These are phyloP conservation scores for Presbytis comata DNA, from an alignment of 2,797 vertebrate species.

Conservation along the genomic window DNA sequence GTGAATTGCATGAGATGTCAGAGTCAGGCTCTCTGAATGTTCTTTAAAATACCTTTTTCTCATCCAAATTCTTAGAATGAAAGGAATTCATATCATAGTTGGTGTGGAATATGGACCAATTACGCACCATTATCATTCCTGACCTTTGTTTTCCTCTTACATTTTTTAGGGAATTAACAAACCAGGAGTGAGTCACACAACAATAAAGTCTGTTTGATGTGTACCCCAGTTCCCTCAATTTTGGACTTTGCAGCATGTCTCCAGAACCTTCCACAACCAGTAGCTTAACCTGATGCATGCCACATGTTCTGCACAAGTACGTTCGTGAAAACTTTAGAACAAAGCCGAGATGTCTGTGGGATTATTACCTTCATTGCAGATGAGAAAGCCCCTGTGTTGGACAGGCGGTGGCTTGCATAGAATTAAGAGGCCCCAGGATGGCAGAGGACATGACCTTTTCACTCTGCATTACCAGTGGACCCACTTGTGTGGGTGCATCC, in stretches of 20 bases:
- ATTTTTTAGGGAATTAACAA: neutral
- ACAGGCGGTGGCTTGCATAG: fast-evolving
- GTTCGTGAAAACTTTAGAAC: fast-evolving
- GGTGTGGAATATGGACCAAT: fast-evolving
- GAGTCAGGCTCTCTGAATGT: fast-evolving
- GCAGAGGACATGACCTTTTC: neutral
- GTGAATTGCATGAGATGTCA: fast-evolving
- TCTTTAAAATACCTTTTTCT: neutral
- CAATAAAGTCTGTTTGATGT: fast-evolving
- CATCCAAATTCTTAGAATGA: fast-evolving
- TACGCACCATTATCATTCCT: fast-evolving
- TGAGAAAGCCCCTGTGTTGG: no score
- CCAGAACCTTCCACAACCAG: fast-evolving
- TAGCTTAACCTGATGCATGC: neutral
- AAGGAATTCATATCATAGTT: fast-evolving
- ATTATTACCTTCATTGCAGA: fast-evolving
- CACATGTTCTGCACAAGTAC: fast-evolving
- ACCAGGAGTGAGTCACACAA: fast-evolving
- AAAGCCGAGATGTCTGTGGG: fast-evolving
- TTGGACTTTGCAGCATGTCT: neutral
- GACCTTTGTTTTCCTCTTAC: neutral
- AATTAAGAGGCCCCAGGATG: fast-evolving
- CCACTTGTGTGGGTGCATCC: no score
- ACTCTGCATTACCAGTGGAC: no score
- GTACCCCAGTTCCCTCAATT: neutral